Base-by-base conservation (phyloP, 2,888 invertebrate genomes). In the Scaptomyza tumidula region DNA sequence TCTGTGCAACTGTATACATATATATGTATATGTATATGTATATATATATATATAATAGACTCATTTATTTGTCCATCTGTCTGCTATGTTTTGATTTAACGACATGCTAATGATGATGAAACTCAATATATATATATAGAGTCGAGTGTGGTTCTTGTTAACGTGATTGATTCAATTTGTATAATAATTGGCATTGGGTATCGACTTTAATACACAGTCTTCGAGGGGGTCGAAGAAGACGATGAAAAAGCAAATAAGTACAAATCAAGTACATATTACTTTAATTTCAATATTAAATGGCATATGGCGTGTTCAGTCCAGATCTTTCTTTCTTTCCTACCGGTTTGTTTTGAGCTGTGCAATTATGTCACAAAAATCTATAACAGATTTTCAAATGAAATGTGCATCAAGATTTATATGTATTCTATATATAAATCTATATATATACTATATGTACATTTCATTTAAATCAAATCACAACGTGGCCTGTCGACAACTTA, bases 121-220 rank as follows among this genome's bases (percentile, higher is more conserved):
- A 69, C 59, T 53, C 63, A 81, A 84, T 81, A 84, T 78, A n/a
- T n/a, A n/a, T n/a, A n/a, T n/a, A n/a, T n/a, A n/a, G n/a, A 78
- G 52, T 24, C 29, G 16, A 44, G 19, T 29, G 43, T 39, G 14
- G 14, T 39, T 37, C 35, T 48, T 35, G 66, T 52, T 83, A 82
- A 82, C 76, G 54, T 27, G n/a, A 54, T 68, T 67, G 52, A 67
- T 59, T 64, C 64, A 75, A 73, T 80, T 78, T 66, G 61, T 41
- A 54, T 65, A 58, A 49, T 53, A 57, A 65, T 63, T 66, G 48
- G 27, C 16, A 45, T 71, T 48, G 44, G 37, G 35, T 41, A 35
- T 10, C 29, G 11, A 13, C 39, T 52, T 29, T 37, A 54, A 54
- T 60, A 39, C 16, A 44, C 33, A 35, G 31, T 16, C n/a, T n/a